Percentiles rank a stretch among this genome's conserved stretches.
Conservation (phyloP, 2,113 vertebrate species). For the Solenodon paradoxus region DNA sequence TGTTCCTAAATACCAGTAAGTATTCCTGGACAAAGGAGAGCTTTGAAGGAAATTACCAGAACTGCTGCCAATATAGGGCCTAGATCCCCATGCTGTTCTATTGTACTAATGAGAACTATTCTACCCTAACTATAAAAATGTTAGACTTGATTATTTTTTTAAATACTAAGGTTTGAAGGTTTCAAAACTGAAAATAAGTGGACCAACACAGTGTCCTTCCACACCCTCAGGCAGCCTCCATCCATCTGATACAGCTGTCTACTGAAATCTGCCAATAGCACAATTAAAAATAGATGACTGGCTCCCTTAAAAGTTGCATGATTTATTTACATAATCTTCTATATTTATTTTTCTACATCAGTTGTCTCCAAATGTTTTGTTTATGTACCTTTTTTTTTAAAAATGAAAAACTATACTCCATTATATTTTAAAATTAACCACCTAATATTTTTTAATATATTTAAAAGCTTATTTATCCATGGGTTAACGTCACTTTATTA, state of each 20-base stretch:
- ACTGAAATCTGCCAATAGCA: conserved; percentile 1
- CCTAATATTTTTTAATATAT: background rate
- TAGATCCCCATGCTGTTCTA: background rate
- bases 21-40: background rate
- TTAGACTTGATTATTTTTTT: background rate
- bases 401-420: background rate
- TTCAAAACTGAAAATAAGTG: conserved; percentile 31
- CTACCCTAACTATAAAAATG: background rate
- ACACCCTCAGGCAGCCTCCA: background rate
- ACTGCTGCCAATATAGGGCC: background rate
- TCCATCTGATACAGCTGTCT: conserved; percentile 41
- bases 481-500: background rate
- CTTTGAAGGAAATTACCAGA: background rate
- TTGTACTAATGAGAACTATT: background rate
- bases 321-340: background rate
- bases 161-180: background rate
- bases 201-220: background rate
- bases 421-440: background rate
- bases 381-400: background rate
- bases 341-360: background rate
- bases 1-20: background rate
- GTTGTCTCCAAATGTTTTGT: background rate
- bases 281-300: conserved; percentile 56
- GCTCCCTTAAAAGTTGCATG: background rate
- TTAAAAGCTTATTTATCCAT: background rate